Percentiles rank a stretch among this genome's conserved stretches.
phyloP scores from a whole-genome alignment of 2,113 vertebrate species.

The Cyprinodon tularosa region DNA sequence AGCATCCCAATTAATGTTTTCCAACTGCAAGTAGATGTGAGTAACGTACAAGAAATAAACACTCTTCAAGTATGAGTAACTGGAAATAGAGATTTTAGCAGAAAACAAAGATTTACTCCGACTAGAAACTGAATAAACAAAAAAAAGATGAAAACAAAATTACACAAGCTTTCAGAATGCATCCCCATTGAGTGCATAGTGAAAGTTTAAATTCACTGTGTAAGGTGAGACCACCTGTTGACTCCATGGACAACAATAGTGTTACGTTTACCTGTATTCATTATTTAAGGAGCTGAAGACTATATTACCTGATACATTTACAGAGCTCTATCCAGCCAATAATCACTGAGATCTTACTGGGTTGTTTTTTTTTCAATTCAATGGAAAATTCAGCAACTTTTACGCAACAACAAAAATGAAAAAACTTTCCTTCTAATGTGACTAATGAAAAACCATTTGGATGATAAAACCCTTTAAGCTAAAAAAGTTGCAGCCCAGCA shows the following conservation, averaged over 20 bases:
- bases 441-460: not conserved
- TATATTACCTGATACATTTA: not conserved
- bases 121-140: not conserved
- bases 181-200: not conserved
- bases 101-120: not conserved
- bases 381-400: not conserved
- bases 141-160: not conserved
- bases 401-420: not conserved
- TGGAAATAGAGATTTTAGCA: not conserved
- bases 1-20: conserved; percentile 7
- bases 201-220: not conserved
- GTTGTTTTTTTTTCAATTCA: not conserved
- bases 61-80: not conserved
- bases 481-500: not conserved
- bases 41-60: not conserved
- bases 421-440: not conserved
- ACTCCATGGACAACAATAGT: not conserved
- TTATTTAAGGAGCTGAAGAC: not conserved
- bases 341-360: not conserved
- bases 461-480: not conserved
- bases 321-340: not conserved
- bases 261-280: not conserved
- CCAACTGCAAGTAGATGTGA: conserved; percentile 1
- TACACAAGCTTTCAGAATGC: not conserved
- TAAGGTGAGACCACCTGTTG: not conserved